Evolutionary conservation across 2,888 invertebrate species (phyloP).

Genomic region (Callyntrura sp.): DNA sequence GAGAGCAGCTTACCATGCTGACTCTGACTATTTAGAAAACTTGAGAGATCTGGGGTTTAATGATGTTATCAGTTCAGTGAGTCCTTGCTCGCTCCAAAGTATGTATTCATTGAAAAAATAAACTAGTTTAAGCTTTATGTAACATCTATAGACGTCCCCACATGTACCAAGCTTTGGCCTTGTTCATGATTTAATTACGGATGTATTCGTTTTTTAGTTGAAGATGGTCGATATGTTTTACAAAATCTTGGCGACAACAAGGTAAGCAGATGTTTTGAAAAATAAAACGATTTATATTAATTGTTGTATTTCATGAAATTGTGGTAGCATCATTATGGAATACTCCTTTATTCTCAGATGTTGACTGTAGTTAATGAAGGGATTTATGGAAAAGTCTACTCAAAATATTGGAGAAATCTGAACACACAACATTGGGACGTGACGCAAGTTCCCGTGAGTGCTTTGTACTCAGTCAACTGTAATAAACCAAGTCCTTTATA

Average conservation of each 20-base stretch:
- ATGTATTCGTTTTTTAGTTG: conserved; percentile 69
- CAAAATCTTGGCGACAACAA: conserved; percentile 80
- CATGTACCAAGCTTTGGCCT: neutral
- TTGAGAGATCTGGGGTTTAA: conserved; percentile 79
- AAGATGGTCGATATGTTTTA: conserved; percentile 79
- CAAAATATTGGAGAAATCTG: conserved; percentile 79
- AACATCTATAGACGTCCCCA: too few species aligned
- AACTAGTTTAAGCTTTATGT: neutral
- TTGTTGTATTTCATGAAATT: too few species aligned
- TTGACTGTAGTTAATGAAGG: conserved; percentile 72
- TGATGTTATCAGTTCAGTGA: conserved; percentile 79
- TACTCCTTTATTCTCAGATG: conserved; percentile 67
- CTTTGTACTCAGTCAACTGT: too few species aligned
- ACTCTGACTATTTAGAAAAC: conserved; percentile 79
- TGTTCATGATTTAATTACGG: neutral
- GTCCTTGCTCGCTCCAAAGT: conserved; percentile 80
- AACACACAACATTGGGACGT: conserved; percentile 78
- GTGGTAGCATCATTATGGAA: too few species aligned
- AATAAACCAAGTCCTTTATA: too few species aligned
- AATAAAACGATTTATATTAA: neutral
- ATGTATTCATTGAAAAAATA: too few species aligned
- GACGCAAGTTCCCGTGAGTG: conserved; percentile 75
- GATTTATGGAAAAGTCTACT: conserved; percentile 73
- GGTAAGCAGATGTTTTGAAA: conserved; percentile 60
- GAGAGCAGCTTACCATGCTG: conserved; percentile 74